These are phyloP conservation scores for Brachymystax lenok DNA, from an alignment of 2,797 vertebrate species.

Conservation along the genomic window DNA sequence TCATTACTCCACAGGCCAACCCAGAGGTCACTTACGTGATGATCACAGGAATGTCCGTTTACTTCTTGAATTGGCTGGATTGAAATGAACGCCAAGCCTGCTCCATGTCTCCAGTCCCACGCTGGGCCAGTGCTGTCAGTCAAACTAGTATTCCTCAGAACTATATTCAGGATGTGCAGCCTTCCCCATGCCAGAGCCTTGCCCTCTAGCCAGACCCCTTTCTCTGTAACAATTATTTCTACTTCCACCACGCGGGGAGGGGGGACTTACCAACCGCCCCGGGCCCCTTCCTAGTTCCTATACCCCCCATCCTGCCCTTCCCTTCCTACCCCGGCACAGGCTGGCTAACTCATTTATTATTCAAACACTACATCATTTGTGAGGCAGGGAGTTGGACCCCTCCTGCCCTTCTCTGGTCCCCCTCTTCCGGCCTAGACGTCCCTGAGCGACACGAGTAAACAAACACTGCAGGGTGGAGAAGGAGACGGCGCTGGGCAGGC, in stretches of 20 bases:
- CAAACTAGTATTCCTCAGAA: slow-evolving; percentile 35
- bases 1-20: slow-evolving; percentile 36
- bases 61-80: neutral
- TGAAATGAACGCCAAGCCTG: slow-evolving; percentile 28
- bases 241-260: slow-evolving; percentile 56
- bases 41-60: neutral
- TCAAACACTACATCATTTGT: too few relatives aligned
- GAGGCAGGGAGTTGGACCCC: slow-evolving; percentile 30
- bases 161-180: slow-evolving; percentile 13
- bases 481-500: slow-evolving; percentile 51
- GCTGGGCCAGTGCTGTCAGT: neutral
- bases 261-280: slow-evolving; percentile 65
- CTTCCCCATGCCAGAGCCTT: slow-evolving; percentile 55
- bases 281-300: neutral
- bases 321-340: slow-evolving; percentile 19
- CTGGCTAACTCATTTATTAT: neutral
- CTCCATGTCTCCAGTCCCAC: neutral
- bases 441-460: slow-evolving; percentile 65
- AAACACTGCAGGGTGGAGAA: slow-evolving; percentile 53
- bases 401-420: slow-evolving; percentile 33
- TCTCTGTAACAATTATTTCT: slow-evolving; percentile 6
- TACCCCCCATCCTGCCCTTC: slow-evolving; percentile 37
- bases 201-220: slow-evolving; percentile 39
- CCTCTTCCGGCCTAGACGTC: slow-evolving; percentile 7
- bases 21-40: neutral